Percentiles rank a stretch among this genome's conserved stretches.
phyloP scores from a whole-genome alignment of 2,797 vertebrate species.

The Spea hammondii region DNA sequence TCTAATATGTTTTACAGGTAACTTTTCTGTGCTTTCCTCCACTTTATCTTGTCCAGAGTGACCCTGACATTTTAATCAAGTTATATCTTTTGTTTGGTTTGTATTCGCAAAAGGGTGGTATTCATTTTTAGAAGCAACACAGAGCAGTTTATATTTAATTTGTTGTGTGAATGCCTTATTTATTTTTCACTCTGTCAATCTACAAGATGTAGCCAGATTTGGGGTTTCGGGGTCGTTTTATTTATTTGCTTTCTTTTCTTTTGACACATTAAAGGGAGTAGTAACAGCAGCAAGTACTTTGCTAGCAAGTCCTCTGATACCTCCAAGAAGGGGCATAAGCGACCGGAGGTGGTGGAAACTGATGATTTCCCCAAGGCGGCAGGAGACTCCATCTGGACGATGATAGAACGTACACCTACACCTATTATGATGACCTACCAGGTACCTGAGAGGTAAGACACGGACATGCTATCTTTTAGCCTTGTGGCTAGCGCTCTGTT shows the following conservation, averaged over 20 bases:
- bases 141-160: too few relatives aligned
- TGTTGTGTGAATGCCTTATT: too few relatives aligned
- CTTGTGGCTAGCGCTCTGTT: too few relatives aligned
- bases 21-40: conserved; percentile 43
- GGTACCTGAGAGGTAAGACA: conserved; percentile 77
- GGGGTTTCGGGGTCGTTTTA: too few relatives aligned
- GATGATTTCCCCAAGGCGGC: conserved; percentile 58
- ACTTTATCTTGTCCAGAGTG: conserved; percentile 42
- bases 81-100: conserved; percentile 46
- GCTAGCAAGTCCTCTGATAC: conserved; percentile 76
- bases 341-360: conserved; percentile 54
- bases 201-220: too few relatives aligned
- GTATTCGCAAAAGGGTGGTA: conserved; percentile 25
- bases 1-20: conserved; percentile 46
- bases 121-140: background rate
- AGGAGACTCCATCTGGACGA: conserved; percentile 68
- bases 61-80: conserved; percentile 29
- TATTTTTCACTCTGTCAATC: too few relatives aligned
- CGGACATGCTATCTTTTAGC: background rate
- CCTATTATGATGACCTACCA: conserved; percentile 83
- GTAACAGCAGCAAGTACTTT: conserved; percentile 79
- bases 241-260: conserved; percentile 15
- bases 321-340: conserved; percentile 65
- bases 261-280: conserved; percentile 70
- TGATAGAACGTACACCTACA: conserved; percentile 75